phyloP scores from a whole-genome alignment of 2,888 invertebrate genomes.

The Clivina fossor region DNA sequence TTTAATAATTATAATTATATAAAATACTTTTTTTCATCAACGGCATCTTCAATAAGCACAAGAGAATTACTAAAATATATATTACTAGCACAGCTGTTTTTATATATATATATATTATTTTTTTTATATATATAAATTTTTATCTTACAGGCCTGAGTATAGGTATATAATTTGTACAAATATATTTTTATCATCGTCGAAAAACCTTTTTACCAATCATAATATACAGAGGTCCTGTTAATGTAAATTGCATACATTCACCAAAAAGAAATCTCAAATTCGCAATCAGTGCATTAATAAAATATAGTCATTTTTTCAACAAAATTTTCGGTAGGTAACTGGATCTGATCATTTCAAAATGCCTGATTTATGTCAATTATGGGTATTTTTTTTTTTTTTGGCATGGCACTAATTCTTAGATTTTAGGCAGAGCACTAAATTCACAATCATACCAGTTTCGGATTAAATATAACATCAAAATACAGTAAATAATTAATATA shows the following conservation, averaged over 20 bases:
- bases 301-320: slow-evolving; percentile 19
- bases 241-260: slow-evolving; percentile 14
- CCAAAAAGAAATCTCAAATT: slow-evolving; percentile 13
- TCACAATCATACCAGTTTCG: no score
- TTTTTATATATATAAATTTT: no score
- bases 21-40: slow-evolving; percentile 30
- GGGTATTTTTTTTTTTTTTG: slow-evolving; percentile 5
- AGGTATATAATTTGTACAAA: slow-evolving; percentile 32
- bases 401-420: no score
- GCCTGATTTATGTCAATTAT: no score
- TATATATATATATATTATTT: no score
- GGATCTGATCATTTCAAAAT: slow-evolving; percentile 1
- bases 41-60: slow-evolving; percentile 30
- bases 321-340: background rate
- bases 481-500: background rate
- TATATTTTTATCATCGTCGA: slow-evolving; percentile 30
- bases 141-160: slow-evolving; percentile 34
- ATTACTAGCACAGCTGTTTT: slow-evolving; percentile 32
- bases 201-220: slow-evolving; percentile 13
- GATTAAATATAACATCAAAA: background rate
- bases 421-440: no score
- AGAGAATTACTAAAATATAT: slow-evolving; percentile 33
- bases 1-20: slow-evolving; percentile 13
- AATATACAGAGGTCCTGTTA: slow-evolving; percentile 24
- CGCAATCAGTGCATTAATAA: slow-evolving; percentile 27